phyloP scores from a whole-genome alignment of 2,888 invertebrate genomes.

The Phaonia tiefii region DNA sequence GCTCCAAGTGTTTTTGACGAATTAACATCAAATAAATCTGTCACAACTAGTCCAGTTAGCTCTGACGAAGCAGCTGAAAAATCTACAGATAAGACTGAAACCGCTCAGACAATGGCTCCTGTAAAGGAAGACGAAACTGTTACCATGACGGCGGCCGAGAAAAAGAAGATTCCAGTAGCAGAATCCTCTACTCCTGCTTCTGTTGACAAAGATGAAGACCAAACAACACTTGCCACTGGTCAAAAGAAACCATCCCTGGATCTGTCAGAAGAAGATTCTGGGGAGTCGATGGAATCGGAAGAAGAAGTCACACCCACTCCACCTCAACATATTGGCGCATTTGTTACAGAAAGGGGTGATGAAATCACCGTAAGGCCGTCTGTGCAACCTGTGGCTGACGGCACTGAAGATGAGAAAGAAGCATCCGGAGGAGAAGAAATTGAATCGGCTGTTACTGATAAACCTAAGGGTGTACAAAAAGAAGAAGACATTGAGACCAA shows the following conservation, averaged over 20 bases:
- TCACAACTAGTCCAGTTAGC: slow-evolving; percentile 27
- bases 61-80: slow-evolving; percentile 24
- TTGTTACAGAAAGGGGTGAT: slow-evolving; percentile 68
- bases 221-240: slow-evolving; percentile 4
- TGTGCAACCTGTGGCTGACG: slow-evolving; percentile 22
- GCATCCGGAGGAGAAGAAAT: slow-evolving; percentile 67
- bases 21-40: not conserved
- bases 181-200: not conserved
- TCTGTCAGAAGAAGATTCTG: slow-evolving; percentile 72
- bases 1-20: slow-evolving; percentile 1
- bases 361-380: slow-evolving; percentile 55
- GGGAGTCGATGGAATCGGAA: slow-evolving; percentile 73
- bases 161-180: not conserved
- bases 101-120: slow-evolving; percentile 47
- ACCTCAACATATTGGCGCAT: slow-evolving; percentile 67
- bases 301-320: slow-evolving; percentile 70
- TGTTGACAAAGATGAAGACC: slow-evolving; percentile 2
- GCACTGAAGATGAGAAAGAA: slow-evolving; percentile 58
- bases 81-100: slow-evolving; percentile 23
- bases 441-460: slow-evolving; percentile 33
- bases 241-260: slow-evolving; percentile 67
- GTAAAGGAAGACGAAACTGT: slow-evolving; percentile 53
- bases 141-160: slow-evolving; percentile 2
- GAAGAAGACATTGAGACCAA: slow-evolving; percentile 28
- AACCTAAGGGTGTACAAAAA: slow-evolving; percentile 32